A percentile compares a stretch with the other conserved stretches of the same genome.
These are phyloP conservation scores for Brachionus koreanus DNA, from an alignment of 1,140 invertebrate genomes.

Conservation along the genomic window DNA sequence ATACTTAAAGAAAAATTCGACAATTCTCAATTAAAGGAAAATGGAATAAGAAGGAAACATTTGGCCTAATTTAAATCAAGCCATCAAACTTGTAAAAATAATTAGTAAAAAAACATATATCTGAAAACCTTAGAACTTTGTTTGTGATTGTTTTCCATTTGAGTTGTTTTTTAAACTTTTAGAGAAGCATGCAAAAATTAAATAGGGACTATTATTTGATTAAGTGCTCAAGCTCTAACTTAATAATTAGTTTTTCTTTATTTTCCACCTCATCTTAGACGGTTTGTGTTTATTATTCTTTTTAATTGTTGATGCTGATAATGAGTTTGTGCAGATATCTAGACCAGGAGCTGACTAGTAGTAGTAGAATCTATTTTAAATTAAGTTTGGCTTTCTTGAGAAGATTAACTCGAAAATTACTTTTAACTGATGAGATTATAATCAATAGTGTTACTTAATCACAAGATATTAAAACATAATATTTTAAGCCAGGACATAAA, in stretches of 20 bases:
- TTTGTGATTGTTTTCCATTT: background rate
- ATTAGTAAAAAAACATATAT: too few species aligned
- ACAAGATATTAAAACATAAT: too few species aligned
- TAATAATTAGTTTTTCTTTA: background rate
- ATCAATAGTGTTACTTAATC: too few species aligned
- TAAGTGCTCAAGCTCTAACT: background rate
- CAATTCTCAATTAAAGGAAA: too few species aligned
- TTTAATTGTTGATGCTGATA: constrained; percentile 2
- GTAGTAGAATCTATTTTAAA: background rate
- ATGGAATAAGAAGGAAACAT: too few species aligned
- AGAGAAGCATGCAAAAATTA: background rate
- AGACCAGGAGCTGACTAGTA: background rate
- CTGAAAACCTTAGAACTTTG: background rate
- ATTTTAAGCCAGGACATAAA: too few species aligned
- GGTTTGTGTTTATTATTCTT: background rate
- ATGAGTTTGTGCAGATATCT: background rate
- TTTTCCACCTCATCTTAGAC: background rate
- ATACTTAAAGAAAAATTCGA: too few species aligned
- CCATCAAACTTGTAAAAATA: too few species aligned
- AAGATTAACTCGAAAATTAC: background rate
- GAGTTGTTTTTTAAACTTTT: background rate
- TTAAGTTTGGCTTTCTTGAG: background rate
- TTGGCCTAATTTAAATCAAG: too few species aligned
- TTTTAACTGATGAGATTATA: too few species aligned
- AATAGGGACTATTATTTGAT: background rate